Percentiles rank a stretch among this genome's conserved stretches.
These are phyloP conservation scores for Condylura cristata DNA, from an alignment of 2,113 vertebrate species.

Conservation along the genomic window DNA sequence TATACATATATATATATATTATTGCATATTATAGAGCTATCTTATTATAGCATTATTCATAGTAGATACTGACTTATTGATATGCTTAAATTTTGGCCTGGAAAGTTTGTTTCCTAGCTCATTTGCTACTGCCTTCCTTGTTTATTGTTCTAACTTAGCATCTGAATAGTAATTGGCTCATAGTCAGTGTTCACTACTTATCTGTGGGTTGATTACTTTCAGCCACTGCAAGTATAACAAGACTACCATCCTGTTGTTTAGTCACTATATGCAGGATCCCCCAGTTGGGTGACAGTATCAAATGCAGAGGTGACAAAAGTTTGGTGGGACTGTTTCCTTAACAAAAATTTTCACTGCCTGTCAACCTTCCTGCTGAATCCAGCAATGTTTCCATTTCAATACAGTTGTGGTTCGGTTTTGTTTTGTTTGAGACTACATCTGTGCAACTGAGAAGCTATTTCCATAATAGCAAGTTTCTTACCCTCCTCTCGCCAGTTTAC, in stretches of 20 bases:
- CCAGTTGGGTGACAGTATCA: constrained; percentile 61
- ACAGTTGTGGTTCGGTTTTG: constrained; percentile 61
- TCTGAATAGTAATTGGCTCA: background rate
- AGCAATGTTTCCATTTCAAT: constrained; percentile 81
- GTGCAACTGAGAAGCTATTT: constrained; percentile 77
- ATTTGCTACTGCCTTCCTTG: background rate
- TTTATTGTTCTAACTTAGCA: background rate
- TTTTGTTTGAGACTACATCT: constrained; percentile 82
- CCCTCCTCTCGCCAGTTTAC: constrained; percentile 73
- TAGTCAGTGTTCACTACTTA: background rate
- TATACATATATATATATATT: too few relatives aligned
- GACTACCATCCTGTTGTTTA: background rate
- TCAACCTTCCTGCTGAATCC: constrained; percentile 66
- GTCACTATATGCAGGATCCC: background rate
- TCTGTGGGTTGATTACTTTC: background rate
- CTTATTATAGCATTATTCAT: too few relatives aligned
- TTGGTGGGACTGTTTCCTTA: constrained; percentile 70
- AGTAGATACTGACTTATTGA: background rate
- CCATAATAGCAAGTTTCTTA: constrained; percentile 75
- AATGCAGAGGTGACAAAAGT: constrained; percentile 64
- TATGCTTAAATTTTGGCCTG: background rate
- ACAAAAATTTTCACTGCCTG: constrained; percentile 70
- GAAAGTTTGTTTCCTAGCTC: background rate
- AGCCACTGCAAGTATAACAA: background rate
- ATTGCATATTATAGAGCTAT: too few relatives aligned